These are phyloP conservation scores for Hirtodrosophila cameraria DNA, from an alignment of 2,888 invertebrate genomes.

Conservation along the genomic window DNA sequence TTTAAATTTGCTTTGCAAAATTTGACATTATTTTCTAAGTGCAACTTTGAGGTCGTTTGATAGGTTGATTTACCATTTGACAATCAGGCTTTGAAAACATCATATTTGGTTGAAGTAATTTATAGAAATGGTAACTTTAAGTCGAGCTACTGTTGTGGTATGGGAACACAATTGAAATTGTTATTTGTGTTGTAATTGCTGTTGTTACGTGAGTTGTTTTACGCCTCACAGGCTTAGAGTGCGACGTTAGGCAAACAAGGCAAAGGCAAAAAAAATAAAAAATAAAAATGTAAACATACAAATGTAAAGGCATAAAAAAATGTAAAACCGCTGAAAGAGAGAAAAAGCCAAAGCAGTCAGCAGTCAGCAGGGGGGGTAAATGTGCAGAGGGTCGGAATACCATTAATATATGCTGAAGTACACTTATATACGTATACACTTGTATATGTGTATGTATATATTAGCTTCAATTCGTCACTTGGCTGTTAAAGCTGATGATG, in stretches of 20 bases:
- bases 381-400: slow-evolving; percentile 15
- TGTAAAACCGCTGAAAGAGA: slow-evolving; percentile 22
- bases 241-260: slow-evolving; percentile 11
- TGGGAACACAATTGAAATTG: neutral
- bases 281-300: slow-evolving; percentile 47
- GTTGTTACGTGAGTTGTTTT: slow-evolving; percentile 51
- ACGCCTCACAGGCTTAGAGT: slow-evolving; percentile 50
- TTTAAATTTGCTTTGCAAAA: too few species aligned
- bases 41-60: too few species aligned
- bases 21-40: too few species aligned
- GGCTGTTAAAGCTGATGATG: slow-evolving; percentile 48
- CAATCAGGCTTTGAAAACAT: too few species aligned
- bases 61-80: too few species aligned
- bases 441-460: slow-evolving; percentile 45
- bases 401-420: slow-evolving; percentile 47
- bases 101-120: too few species aligned
- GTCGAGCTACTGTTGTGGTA: too few species aligned
- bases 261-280: too few species aligned
- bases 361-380: too few species aligned
- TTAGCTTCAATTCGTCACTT: slow-evolving; percentile 73
- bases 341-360: slow-evolving; percentile 4
- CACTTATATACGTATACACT: slow-evolving; percentile 12
- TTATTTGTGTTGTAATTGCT: slow-evolving; percentile 17
- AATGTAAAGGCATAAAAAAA: slow-evolving; percentile 51
- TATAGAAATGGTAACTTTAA: too few species aligned